These are phyloP conservation scores for Conistra vaccinii DNA, from an alignment of 2,888 invertebrate species.

Conservation along the genomic window DNA sequence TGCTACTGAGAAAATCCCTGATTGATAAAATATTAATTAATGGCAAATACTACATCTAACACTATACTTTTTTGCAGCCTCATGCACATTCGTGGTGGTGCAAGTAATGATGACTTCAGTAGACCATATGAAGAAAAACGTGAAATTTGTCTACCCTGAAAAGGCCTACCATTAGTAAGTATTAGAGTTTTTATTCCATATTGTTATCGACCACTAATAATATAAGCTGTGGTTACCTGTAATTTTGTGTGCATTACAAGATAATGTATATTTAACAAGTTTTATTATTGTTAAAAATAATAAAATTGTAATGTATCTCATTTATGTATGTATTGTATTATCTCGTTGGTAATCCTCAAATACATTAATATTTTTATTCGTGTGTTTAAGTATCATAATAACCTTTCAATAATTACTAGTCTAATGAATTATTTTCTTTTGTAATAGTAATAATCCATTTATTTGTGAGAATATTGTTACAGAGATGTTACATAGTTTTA, in stretches of 20 bases:
- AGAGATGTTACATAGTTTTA: too few species aligned
- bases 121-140: conserved; percentile 92
- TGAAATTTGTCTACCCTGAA: conserved; percentile 92
- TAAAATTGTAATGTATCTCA: too few species aligned
- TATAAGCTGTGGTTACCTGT: too few species aligned
- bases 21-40: not conserved
- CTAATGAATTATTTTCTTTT: not conserved
- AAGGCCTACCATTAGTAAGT: conserved; percentile 92
- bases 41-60: not conserved
- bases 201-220: not conserved
- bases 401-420: not conserved
- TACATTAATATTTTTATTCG: not conserved
- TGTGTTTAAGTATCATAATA: not conserved
- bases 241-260: too few species aligned
- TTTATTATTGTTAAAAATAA: too few species aligned
- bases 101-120: conserved; percentile 95
- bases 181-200: not conserved
- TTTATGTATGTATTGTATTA: too few species aligned
- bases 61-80: conserved; percentile 90
- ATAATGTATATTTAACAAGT: too few species aligned
- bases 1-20: not conserved
- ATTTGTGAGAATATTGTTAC: too few species aligned
- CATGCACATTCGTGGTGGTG: conserved; percentile 95
- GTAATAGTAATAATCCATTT: too few species aligned
- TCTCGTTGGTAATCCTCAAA: too few species aligned